Percentiles rank a stretch among this genome's conserved stretches.
Evolutionary conservation across 2,888 invertebrate species (phyloP).

Genomic region (Helleia helle): DNA sequence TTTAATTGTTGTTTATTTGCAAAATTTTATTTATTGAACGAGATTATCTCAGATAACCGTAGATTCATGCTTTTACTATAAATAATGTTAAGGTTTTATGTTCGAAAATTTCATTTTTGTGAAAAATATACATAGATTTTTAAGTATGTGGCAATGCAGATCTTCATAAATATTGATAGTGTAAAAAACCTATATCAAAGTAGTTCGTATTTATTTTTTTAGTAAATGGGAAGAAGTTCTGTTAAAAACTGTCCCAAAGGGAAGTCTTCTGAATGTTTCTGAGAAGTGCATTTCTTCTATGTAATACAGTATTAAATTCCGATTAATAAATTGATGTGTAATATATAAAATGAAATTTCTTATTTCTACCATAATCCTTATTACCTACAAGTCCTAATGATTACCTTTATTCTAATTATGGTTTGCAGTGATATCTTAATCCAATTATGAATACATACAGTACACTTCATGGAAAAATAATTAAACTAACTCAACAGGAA

Average conservation of each 20-base stretch:
- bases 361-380: too few relatives aligned
- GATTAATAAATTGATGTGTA: slow-evolving; percentile 73
- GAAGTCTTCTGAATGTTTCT: slow-evolving; percentile 91
- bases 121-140: slow-evolving; percentile 73
- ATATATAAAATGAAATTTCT: too few relatives aligned
- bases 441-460: too few relatives aligned
- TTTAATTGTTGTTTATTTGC: slow-evolving; percentile 62
- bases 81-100: slow-evolving; percentile 56
- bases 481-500: too few relatives aligned
- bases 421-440: too few relatives aligned
- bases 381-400: too few relatives aligned
- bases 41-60: slow-evolving; percentile 54
- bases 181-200: slow-evolving; percentile 36
- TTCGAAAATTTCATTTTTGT: slow-evolving; percentile 57
- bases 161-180: slow-evolving; percentile 65
- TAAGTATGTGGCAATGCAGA: slow-evolving; percentile 75
- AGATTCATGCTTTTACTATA: slow-evolving; percentile 50
- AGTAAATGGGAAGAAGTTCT: slow-evolving; percentile 54
- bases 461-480: too few relatives aligned
- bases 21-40: slow-evolving; percentile 69
- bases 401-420: too few relatives aligned
- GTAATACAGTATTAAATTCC: slow-evolving; percentile 91
- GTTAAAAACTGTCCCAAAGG: slow-evolving; percentile 68
- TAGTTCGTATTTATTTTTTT: slow-evolving; percentile 58
- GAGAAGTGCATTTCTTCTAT: slow-evolving; percentile 93